These are phyloP conservation scores for Elymnias hypermnestra DNA, from an alignment of 1,140 invertebrate genomes.

Conservation along the genomic window DNA sequence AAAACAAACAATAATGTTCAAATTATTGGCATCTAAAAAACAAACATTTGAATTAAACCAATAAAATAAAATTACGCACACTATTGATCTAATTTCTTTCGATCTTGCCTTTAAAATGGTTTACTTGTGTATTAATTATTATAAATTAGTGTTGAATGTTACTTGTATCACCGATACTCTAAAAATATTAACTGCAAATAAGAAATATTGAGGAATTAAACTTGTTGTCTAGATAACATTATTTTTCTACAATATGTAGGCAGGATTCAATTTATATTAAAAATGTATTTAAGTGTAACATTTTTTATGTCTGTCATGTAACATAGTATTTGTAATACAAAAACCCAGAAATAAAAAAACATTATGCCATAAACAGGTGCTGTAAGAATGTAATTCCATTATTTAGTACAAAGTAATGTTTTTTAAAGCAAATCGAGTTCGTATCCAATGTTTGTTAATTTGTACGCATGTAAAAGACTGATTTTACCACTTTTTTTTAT, in stretches of 20 bases:
- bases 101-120: too few species aligned
- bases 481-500: constrained; percentile 42
- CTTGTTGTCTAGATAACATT: not conserved
- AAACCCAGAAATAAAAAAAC: not conserved
- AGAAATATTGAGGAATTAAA: not conserved
- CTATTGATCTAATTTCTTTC: not conserved
- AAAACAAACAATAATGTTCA: too few species aligned
- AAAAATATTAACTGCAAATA: not conserved
- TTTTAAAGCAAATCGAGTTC: constrained; percentile 16
- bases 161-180: not conserved
- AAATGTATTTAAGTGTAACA: not conserved
- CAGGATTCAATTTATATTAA: not conserved
- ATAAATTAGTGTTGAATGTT: not conserved
- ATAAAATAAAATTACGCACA: not conserved
- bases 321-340: not conserved
- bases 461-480: constrained; percentile 47
- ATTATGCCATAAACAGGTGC: constrained; percentile 36
- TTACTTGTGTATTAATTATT: too few species aligned
- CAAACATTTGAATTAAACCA: too few species aligned
- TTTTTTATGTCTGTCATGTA: not conserved
- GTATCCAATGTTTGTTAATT: constrained; percentile 25
- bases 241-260: not conserved
- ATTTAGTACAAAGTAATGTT: constrained; percentile 34
- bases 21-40: constrained; percentile 1
- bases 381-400: constrained; percentile 39